Evolutionary conservation across 35 echinoderm and acorn worm species (phyloP), one percentile per base, ranked within the genome.

Genomic region (Acanthaster planci): DNA sequence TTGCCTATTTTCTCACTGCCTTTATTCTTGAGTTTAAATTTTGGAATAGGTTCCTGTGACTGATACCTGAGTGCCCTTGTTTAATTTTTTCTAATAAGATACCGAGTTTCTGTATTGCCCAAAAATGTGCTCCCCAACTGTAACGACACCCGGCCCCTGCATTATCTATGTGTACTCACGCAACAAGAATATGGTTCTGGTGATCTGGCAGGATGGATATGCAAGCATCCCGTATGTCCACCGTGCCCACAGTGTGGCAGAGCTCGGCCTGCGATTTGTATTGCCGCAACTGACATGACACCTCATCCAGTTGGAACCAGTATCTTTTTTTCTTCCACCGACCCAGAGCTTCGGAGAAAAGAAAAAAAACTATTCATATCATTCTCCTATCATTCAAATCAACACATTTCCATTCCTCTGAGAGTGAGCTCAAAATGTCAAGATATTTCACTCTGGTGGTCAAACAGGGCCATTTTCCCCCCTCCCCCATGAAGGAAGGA

Each of bases 151-250:
- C n/a, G n/a, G n/a, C n/a, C n/a, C n/a, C n/a, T n/a, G n/a, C 12
- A 4, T 47, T 12, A 47, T 47, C 42, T 47, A n/a, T n/a, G n/a
- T n/a, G n/a, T n/a, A 97, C 94, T 91, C 77, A 97, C 94, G 87
- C 85, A 53, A 97, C 86, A n/a, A 92, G 87, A 76, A 97, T 93
- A 40, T 97, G 94, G 30, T 92, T 89, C 53, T 67, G 89, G 52
- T 94, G 92, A 52, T 99, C 96, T 19, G 88, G 91, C 16, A 90
- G 88, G 55, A 99, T 79, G 37, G 92, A 91, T n/a, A 99, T 91
- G 54, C 91, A 93, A 8, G 92, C 96, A 80, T 99, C 92, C 42
- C 82, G 93, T 53, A 99, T 91, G 56, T 99, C 92, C 1, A 99
- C 83, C 14, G 85, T 85, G 21, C 86, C 96, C 5, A 92, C 77